Evolutionary conservation across 1,140 invertebrate species (phyloP).

Genomic region (Heliconius eleuchia): DNA sequence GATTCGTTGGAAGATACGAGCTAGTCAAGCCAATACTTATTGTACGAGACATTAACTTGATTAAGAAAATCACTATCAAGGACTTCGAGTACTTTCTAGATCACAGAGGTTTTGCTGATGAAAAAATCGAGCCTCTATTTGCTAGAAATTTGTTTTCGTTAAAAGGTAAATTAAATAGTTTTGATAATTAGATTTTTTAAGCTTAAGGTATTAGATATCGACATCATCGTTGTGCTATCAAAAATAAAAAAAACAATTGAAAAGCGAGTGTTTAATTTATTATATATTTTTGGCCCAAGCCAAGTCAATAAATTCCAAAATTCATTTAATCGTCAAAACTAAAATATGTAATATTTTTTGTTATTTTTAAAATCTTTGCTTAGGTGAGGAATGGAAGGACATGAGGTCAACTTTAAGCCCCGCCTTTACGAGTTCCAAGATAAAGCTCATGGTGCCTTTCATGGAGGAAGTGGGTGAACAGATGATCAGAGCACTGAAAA

Average conservation of each 20-base stretch:
- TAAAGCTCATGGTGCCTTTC: slow-evolving; percentile 71
- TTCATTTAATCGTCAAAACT: too few species aligned
- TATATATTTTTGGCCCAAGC: too few species aligned
- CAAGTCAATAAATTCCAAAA: not conserved
- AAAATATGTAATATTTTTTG: not conserved
- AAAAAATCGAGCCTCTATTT: slow-evolving; percentile 28
- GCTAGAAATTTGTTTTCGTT: slow-evolving; percentile 34
- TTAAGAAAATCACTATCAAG: slow-evolving; percentile 32
- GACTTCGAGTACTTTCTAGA: slow-evolving; percentile 37
- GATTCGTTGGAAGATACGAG: slow-evolving; percentile 36
- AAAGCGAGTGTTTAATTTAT: too few species aligned
- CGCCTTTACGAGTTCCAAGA: slow-evolving; percentile 83
- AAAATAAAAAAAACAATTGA: too few species aligned
- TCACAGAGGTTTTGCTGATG: slow-evolving; percentile 28
- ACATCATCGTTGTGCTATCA: too few species aligned
- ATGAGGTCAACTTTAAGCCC: slow-evolving; percentile 83
- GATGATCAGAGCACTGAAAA: slow-evolving; percentile 51
- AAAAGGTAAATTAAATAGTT: slow-evolving; percentile 26
- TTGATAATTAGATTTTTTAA: too few species aligned
- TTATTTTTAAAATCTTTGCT: not conserved
- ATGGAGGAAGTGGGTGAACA: slow-evolving; percentile 60
- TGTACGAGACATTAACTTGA: slow-evolving; percentile 30
- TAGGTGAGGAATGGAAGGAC: slow-evolving; percentile 82
- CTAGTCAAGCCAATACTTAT: slow-evolving; percentile 20
- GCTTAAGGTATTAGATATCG: too few species aligned